Base-by-base conservation (phyloP, 2,797 vertebrate genomes). In the Notolepis coatsorum region DNA sequence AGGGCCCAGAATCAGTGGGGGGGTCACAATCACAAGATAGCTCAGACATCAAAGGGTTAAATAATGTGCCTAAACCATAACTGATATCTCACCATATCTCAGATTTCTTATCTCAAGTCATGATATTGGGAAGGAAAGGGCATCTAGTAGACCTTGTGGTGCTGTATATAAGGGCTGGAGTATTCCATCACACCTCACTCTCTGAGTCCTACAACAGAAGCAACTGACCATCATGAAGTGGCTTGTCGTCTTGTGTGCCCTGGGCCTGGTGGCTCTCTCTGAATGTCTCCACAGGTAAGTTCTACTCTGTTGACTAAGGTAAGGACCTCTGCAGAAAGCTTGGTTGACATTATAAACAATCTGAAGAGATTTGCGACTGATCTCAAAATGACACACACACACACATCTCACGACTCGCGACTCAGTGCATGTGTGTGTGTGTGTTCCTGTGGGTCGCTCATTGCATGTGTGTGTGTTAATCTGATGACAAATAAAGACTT, bases 231-330 rank as follows among this genome's bases (percentile, higher is more conserved):
- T 8, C 1, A 79, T 83, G 84, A 86, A 83, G 81, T 82, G 46
- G 64, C 80, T 80, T 0, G 3, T 86, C 0, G 45, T 86, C 13
- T 60, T 85, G 2, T 56, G 63, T 6, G 80, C 75, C 65, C 52
- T 84, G 0, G 80, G 73, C 65, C 52, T 84, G 0, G 73, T 80
- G 77, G 73, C 78, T 47, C 51, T 85, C 20, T 72, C 81, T 0
- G 77, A 88, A 50, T 81, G 78, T 41, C 0, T 81, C 3, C 4
- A 53, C 1, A 86, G 6, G 86, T 89, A 70, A 82, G 84, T 84
- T 37, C 49, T 31, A 59, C 1, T 13, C 20, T 43, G 2, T 25
- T 62, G 50, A 9, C 17, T 64, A n/a, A 68, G 47, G 12, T 8
- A 31, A n/a, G n/a, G n/a, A 48, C 7, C n/a, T 4, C 1, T 28